These are phyloP conservation scores for Boloria selene DNA, from an alignment of 2,888 invertebrate genomes.

Conservation along the genomic window DNA sequence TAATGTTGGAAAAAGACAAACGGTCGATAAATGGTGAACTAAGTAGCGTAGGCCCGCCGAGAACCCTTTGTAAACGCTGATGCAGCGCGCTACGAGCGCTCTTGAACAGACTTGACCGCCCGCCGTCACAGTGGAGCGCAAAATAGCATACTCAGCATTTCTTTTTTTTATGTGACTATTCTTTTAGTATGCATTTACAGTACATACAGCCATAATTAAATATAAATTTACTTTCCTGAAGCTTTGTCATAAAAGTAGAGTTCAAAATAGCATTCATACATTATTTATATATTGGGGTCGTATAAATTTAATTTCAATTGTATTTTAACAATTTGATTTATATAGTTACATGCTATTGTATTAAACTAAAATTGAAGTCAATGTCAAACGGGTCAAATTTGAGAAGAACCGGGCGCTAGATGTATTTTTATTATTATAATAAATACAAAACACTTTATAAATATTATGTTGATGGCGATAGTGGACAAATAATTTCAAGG, in stretches of 20 bases:
- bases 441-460: too few species aligned
- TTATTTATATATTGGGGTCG: not conserved
- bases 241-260: not conserved
- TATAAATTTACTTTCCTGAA: not conserved
- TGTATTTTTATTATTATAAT: too few species aligned
- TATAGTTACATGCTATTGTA: not conserved
- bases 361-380: not conserved
- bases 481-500: too few species aligned
- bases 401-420: too few species aligned
- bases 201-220: not conserved
- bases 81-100: constrained; percentile 56
- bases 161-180: constrained; percentile 22
- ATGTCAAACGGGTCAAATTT: too few species aligned
- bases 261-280: not conserved
- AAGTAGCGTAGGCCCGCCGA: constrained; percentile 55
- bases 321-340: constrained; percentile 6
- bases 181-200: constrained; percentile 15
- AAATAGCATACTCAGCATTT: constrained; percentile 64
- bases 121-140: constrained; percentile 53
- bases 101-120: constrained; percentile 75
- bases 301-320: not conserved
- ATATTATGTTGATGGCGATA: too few species aligned
- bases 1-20: constrained; percentile 66
- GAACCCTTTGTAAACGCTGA: constrained; percentile 68
- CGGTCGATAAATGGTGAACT: constrained; percentile 51